Conservation (phyloP, 2,113 vertebrate species). For the Tenrec ecaudatus region DNA sequence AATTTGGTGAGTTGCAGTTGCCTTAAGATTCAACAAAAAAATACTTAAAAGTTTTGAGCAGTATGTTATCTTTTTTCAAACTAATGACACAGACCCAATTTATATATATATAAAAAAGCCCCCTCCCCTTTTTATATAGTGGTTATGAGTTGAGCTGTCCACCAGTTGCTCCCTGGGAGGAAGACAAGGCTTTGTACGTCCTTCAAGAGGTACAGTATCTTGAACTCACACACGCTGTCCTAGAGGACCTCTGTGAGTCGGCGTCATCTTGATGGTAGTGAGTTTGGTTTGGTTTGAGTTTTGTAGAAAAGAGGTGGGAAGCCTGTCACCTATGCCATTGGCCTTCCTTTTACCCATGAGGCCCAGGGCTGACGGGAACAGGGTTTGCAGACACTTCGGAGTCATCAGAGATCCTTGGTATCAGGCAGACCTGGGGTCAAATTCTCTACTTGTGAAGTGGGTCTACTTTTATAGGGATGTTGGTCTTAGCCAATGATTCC, state of each 20-base stretch:
- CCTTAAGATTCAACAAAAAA: not conserved
- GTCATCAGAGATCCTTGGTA: not conserved
- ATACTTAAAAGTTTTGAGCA: not conserved
- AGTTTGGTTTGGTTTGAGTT: no score
- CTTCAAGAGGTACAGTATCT: no score
- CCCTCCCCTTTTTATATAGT: no score
- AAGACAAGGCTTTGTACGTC: no score
- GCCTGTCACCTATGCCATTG: not conserved
- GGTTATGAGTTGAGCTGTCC: no score
- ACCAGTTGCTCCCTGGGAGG: no score
- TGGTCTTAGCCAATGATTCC: not conserved
- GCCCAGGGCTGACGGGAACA: not conserved
- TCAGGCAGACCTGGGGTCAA: not conserved
- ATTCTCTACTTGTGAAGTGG: not conserved
- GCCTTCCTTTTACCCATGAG: not conserved
- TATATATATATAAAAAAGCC: not conserved
- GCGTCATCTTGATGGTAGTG: no score
- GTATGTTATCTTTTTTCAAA: not conserved
- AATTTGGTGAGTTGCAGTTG: conserved; percentile 4
- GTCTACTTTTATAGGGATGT: not conserved
- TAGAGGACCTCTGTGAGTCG: no score
- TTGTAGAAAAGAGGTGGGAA: not conserved
- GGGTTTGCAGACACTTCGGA: not conserved
- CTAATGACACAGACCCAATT: not conserved
- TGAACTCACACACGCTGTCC: no score